Conservation (phyloP, 1,140 invertebrate genomes). For the Papilio xuthus region DNA sequence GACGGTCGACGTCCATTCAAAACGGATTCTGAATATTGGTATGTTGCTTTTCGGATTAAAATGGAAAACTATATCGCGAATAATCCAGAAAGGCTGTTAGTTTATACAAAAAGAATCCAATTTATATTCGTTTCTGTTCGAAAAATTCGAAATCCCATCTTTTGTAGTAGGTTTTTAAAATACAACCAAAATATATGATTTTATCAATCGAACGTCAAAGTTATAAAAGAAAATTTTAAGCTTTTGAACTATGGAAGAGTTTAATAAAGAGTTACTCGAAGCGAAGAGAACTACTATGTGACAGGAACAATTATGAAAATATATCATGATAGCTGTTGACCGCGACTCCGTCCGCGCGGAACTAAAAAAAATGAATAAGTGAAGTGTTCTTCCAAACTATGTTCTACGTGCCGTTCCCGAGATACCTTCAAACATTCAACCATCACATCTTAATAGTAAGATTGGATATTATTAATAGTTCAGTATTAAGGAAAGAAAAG, state of each 20-base stretch:
- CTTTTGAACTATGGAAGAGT: not conserved
- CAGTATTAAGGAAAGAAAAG: too few relatives aligned
- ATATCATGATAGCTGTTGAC: not conserved
- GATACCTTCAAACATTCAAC: too few relatives aligned
- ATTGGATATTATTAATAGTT: too few relatives aligned
- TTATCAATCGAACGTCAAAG: not conserved
- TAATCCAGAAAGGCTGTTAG: not conserved
- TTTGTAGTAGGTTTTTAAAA: not conserved
- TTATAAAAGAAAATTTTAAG: not conserved
- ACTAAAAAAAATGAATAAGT: too few relatives aligned
- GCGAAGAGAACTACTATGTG: not conserved
- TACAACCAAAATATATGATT: not conserved
- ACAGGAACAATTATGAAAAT: not conserved
- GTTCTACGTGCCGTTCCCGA: too few relatives aligned
- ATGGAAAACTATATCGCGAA: slow-evolving; percentile 2
- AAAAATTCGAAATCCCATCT: not conserved
- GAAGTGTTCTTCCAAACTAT: too few relatives aligned
- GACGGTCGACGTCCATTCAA: slow-evolving; percentile 23
- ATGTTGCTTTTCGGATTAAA: slow-evolving; percentile 19
- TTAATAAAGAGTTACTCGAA: not conserved
- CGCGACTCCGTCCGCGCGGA: too few relatives aligned
- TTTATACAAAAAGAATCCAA: not conserved
- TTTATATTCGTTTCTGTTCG: slow-evolving; percentile 4
- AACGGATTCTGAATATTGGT: slow-evolving; percentile 34
- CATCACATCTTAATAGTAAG: too few relatives aligned